Evolutionary conservation across 2,888 invertebrate species (phyloP), one percentile per base, ranked within the genome.

Genomic region (Anoplius nigerrimus): DNA sequence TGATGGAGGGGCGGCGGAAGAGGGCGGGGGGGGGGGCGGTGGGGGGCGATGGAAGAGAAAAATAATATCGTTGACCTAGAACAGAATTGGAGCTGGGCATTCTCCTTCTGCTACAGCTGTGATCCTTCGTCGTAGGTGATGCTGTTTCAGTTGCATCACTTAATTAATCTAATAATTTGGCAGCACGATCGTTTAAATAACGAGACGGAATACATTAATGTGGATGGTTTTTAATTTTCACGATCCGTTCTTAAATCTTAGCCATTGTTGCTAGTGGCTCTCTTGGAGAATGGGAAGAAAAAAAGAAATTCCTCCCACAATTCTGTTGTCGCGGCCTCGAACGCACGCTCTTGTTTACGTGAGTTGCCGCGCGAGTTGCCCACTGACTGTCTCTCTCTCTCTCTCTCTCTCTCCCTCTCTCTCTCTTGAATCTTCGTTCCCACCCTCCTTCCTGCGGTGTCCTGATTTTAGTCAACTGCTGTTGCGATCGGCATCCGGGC

Each of bases 281-380:
- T 34, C 11, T 6, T 13, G 11, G 34, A 6, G 34, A 34, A 34
- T 34, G 11, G 8, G 34, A n/a, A 34, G 34, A 67, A 53, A 62
- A 59, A 52, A 61, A 66, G 69, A 56, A 66, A 78, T 75, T 75
- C 75, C 75, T 78, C 75, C 71, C 75, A 78, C 78, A 74, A 74
- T 73, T 72, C 71, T 74, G 69, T 43, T 67, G 65, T n/a, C 11
- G 65, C 72, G 78, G 72, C 79, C 79, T 79, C 76, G 78, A 74
- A 68, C 74, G 60, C 63, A 71, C 74, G 76, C 74, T 79, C 74
- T 76, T 78, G 79, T 79, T 78, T 78, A 79, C 76, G 74, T 76
- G 76, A 71, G n/a, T n/a, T n/a, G n/a, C n/a, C 74, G 70, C 73
- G 63, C 54, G 24, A 20, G 24, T 18, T 21, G 45, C 67, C 43